phyloP scores from a whole-genome alignment of 2,113 vertebrate species.

The Corythaeola cristata region DNA sequence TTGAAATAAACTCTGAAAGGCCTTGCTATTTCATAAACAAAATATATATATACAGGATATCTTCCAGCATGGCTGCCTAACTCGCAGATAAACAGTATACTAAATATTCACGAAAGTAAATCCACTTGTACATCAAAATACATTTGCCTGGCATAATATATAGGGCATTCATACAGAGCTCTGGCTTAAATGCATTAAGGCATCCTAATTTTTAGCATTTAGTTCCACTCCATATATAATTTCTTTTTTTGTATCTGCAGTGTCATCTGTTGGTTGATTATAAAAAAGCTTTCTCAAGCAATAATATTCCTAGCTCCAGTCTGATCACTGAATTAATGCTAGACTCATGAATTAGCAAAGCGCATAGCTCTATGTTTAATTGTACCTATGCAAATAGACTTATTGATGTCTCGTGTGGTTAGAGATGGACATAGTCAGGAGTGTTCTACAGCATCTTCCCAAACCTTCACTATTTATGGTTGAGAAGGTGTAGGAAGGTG shows the following conservation, averaged over 20 bases:
- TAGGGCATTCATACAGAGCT: neutral
- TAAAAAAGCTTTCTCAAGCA: neutral
- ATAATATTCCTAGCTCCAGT: neutral
- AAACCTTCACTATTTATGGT: neutral
- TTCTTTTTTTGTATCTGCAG: neutral
- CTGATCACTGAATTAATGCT: neutral
- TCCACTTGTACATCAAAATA: neutral
- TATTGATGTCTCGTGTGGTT: neutral
- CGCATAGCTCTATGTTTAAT: neutral
- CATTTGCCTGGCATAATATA: neutral
- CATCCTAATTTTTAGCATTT: neutral
- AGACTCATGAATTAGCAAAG: neutral
- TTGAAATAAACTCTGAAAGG: constrained; percentile 29
- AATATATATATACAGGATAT: neutral
- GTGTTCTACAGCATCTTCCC: neutral
- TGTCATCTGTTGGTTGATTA: neutral
- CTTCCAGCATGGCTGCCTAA: neutral
- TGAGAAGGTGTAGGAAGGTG: neutral
- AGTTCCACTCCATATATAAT: neutral
- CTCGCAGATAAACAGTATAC: neutral
- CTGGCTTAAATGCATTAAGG: neutral
- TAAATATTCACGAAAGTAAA: constrained; percentile 24
- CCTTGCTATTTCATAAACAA: constrained; percentile 1
- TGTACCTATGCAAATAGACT: neutral
- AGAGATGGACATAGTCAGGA: neutral